A percentile compares a stretch with the other conserved stretches of the same genome.
These are phyloP conservation scores for Ammospiza maritima DNA, from an alignment of 2,797 vertebrate species.

Conservation along the genomic window DNA sequence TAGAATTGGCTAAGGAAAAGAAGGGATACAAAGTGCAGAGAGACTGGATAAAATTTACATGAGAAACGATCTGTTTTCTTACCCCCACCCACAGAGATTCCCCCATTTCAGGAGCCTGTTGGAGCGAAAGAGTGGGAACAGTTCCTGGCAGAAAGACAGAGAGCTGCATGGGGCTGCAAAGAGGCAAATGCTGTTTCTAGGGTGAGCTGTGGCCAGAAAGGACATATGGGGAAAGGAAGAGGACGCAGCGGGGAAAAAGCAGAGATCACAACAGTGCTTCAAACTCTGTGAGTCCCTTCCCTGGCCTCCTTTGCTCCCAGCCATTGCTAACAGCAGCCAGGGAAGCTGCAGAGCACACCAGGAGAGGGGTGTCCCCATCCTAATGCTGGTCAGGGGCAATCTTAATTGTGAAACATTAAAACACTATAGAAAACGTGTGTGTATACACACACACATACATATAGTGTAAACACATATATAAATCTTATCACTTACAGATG, in stretches of 20 bases:
- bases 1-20: conserved; percentile 31
- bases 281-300: not conserved
- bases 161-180: not conserved
- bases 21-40: not conserved
- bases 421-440: not conserved
- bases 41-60: conserved; percentile 42
- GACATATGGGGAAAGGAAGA: not conserved
- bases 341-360: not conserved
- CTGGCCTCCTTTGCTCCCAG: not conserved
- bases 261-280: not conserved
- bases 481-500: conserved; percentile 20
- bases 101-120: not conserved
- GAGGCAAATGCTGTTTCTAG: not conserved
- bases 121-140: not conserved
- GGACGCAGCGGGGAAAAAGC: not conserved
- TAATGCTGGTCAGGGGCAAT: not conserved
- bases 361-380: fast-evolving
- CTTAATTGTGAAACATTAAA: not conserved
- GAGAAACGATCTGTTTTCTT: conserved; percentile 26
- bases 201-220: not conserved
- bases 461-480: not conserved
- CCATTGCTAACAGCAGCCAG: not conserved
- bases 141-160: not conserved
- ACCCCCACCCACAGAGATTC: conserved; percentile 35
- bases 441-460: not conserved